Conservation (phyloP, 2,113 vertebrate genomes). For the human (Homo sapiens) region GRCh38 chr9:28898501-28899000, state of each 20-base stretch:
- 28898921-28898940: neutral
- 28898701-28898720: neutral
- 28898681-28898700: neutral
- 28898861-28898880: no score
- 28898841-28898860: no score
- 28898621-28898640: neutral
- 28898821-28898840: no score
- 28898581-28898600: neutral
- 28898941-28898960: neutral
- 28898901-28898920: no score
- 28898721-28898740: no score
- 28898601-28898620: neutral
- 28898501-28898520: neutral
- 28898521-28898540: neutral
- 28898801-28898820: no score
- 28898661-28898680: neutral
- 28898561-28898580: neutral
- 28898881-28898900: no score
- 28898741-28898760: no score
- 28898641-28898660: neutral
- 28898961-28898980: neutral
- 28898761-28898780: no score
- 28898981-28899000: neutral
- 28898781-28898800: no score
- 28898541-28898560: neutral